These are phyloP conservation scores for Cryptus armator DNA, from an alignment of 2,888 invertebrate species.

Conservation along the genomic window DNA sequence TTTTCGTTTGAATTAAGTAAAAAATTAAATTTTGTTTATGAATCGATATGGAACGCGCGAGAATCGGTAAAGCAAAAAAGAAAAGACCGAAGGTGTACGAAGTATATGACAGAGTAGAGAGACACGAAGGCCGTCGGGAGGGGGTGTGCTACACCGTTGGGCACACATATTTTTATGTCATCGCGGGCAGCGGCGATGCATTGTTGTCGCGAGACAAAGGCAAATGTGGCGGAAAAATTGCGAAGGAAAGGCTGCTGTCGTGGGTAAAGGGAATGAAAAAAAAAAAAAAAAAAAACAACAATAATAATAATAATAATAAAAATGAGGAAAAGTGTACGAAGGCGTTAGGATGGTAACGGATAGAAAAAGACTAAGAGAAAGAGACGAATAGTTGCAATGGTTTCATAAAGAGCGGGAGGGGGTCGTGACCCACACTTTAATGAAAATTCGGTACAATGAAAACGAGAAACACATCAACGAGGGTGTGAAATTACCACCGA, in stretches of 20 bases:
- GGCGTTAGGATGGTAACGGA: no score
- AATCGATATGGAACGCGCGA: not conserved
- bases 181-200: conserved; percentile 81
- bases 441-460: no score
- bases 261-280: conserved; percentile 65
- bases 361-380: no score
- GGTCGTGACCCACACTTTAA: no score
- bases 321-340: no score
- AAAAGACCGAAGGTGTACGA: not conserved
- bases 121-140: conserved; percentile 52
- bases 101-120: conserved; percentile 50
- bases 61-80: not conserved
- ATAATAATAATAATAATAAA: no score
- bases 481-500: no score
- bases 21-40: not conserved
- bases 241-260: conserved; percentile 78
- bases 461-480: no score
- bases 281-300: not conserved
- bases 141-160: conserved; percentile 47
- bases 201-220: conserved; percentile 86
- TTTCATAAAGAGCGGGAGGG: no score
- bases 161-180: conserved; percentile 84
- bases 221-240: conserved; percentile 84
- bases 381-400: no score
- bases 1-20: not conserved